Base-by-base conservation (phyloP, 2,888 invertebrate genomes). In the Drosophila nr. perissopoda region DNA sequence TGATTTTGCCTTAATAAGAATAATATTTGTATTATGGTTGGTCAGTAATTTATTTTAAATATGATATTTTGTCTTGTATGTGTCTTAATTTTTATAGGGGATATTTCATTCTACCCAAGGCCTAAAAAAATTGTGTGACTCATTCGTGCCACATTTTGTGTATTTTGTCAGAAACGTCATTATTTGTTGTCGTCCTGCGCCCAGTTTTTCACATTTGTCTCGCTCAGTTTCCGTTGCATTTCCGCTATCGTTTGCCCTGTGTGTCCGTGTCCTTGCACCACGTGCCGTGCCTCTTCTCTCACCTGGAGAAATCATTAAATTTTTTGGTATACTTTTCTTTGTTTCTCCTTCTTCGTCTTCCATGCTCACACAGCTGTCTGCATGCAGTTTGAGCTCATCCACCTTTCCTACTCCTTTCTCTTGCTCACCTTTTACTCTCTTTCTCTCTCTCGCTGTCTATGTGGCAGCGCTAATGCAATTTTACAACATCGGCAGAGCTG, bases 241-340 rank as follows among this genome's bases (percentile, higher is more conserved):
- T 74, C 73, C 78, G 63, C 27, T 69, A 33, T 48, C 33, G 48
- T 27, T 33, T 49, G 45, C 51, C 40, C 36, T 62, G 60, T 78
- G 54, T 81, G 65, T 71, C 78, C 73, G 57, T 76, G 65, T 77
- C 83, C 75, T 85, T 70, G 76, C 25, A 25, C 62, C 57, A 64
- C 54, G 57, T 49, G 48, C 40, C 63, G 68, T 74, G 75, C 73
- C 38, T 36, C 21, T 36, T 61, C 31, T 49, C 61, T 82, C 85
- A 85, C 83, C 77, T 85, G 84, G 81, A 87, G 83, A 88, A 89
- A 89, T 90, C 85, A 89, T 89, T 89, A 90, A 90, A 85, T 89
- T 90, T 89, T 83, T 91, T 91, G 80, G 90, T 89, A 89, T 89
- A 89, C 89, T 76, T 76, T 73, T 81, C 76, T 85, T 80, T 84